Evolutionary conservation across 2,888 invertebrate genomes (phyloP), one percentile per base, ranked within the genome.

Genomic region (Agriopis aurantiaria): DNA sequence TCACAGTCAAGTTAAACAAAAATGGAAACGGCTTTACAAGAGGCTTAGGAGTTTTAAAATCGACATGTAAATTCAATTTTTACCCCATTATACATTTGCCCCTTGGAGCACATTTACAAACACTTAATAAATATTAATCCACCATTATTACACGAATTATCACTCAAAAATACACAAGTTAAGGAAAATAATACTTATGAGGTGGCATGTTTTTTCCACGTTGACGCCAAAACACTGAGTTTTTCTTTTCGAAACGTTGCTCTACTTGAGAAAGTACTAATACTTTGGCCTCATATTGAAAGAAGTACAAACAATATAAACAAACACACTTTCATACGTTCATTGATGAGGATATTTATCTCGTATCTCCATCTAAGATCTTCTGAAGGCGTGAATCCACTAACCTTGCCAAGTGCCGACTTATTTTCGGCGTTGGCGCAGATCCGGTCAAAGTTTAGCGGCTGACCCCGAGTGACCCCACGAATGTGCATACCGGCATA

Each of bases 401-500:
- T 67, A 77, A 75, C 70, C 70, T 71, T 70, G 69, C 71, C 52
- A 52, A 61, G 61, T 60, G 60, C 11, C 63, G 58, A 66, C 71
- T 82, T 81, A 81, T 80, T 81, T 80, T 80, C 75, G 78, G 78
- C 76, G 81, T 80, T 78, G 65, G 79, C 78, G 71, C 73, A 68
- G 68, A 79, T 79, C 77, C 85, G 90, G 92, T 91, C 91, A 89
- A 88, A 91, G 91, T 91, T 90, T 88, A 91, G 83, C 82, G 82
- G 58, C 82, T 91, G 92, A 92, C 87, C 92, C 85, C 85, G n/a
- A 66, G 72, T 92, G 90, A 92, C 89, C 92, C 88, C 88, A 83
- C 84, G 79, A 83, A 82, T 85, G 65, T 80, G 76, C 73, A 75
- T 74, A 75, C 79, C 76, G 60, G 69, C 70, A 61, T 67, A 53